phyloP scores from a whole-genome alignment of 2,113 vertebrate species.

The Sinocyclocheilus maitianheensis region DNA sequence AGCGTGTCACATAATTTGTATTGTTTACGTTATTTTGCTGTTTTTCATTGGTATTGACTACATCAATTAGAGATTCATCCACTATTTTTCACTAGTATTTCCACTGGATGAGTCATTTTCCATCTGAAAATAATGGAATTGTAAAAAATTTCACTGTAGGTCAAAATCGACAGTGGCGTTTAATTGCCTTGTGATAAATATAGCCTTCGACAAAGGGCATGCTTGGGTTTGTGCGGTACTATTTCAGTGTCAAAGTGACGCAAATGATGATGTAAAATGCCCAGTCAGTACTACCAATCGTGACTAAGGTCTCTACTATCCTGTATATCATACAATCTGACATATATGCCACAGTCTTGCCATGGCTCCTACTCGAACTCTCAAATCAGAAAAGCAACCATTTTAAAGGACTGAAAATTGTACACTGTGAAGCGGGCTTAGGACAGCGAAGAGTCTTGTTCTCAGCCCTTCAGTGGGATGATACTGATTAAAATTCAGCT shows the following conservation, averaged over 20 bases:
- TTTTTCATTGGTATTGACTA: not conserved
- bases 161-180: not conserved
- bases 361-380: not conserved
- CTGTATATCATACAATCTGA: not conserved
- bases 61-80: not conserved
- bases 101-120: not conserved
- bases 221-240: not conserved
- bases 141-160: not conserved
- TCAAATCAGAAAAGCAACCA: not conserved
- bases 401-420: not conserved
- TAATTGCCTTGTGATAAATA: conserved; percentile 3
- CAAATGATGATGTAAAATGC: conserved; percentile 4
- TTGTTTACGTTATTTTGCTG: not conserved
- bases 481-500: conserved; percentile 44
- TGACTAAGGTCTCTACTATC: not conserved
- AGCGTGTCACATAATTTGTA: not conserved
- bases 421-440: not conserved
- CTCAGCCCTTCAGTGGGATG: not conserved
- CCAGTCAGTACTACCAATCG: not conserved
- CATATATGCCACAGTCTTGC: not conserved
- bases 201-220: not conserved
- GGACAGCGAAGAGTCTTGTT: not conserved
- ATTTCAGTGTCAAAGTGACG: not conserved
- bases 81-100: not conserved
- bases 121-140: not conserved